These are phyloP conservation scores for Ooceraea biroi DNA, from an alignment of 1,140 invertebrate genomes.

Conservation along the genomic window DNA sequence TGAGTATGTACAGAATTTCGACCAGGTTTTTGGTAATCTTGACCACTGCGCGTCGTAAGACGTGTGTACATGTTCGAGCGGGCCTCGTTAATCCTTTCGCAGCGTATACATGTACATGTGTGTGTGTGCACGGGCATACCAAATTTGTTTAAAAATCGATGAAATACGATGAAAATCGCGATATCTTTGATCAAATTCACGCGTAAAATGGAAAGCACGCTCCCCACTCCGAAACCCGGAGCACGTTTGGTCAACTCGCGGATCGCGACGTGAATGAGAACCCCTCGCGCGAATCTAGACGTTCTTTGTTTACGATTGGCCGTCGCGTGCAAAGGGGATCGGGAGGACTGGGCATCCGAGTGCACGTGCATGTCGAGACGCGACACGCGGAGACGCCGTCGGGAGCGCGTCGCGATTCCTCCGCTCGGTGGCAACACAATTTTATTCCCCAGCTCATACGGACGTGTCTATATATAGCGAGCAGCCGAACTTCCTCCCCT, in stretches of 20 bases:
- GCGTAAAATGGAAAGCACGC: too few relatives aligned
- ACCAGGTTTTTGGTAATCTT: too few relatives aligned
- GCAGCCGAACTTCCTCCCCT: conserved; percentile 31
- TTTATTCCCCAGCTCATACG: conserved; percentile 48
- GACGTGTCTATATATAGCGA: conserved; percentile 44
- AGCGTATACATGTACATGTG: background rate
- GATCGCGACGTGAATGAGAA: conserved; percentile 13
- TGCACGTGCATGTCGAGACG: conserved; percentile 51
- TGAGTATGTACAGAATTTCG: too few relatives aligned
- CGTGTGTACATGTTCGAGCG: conserved; percentile 11
- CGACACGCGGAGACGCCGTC: conserved; percentile 1
- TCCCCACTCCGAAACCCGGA: too few relatives aligned
- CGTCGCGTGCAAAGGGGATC: conserved; percentile 48
- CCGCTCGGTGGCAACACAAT: conserved; percentile 40
- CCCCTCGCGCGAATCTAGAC: conserved; percentile 44
- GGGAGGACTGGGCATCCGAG: background rate
- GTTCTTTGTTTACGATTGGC: conserved; percentile 60
- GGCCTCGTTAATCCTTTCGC: conserved; percentile 17
- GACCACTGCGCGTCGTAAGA: too few relatives aligned
- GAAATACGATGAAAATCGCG: background rate
- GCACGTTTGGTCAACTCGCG: too few relatives aligned
- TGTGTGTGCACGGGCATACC: background rate
- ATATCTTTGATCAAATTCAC: background rate
- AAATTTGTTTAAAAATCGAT: background rate
- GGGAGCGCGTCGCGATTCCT: conserved; percentile 44